These are phyloP conservation scores for Thelaira solivaga DNA, from an alignment of 2,888 invertebrate genomes.

Conservation along the genomic window DNA sequence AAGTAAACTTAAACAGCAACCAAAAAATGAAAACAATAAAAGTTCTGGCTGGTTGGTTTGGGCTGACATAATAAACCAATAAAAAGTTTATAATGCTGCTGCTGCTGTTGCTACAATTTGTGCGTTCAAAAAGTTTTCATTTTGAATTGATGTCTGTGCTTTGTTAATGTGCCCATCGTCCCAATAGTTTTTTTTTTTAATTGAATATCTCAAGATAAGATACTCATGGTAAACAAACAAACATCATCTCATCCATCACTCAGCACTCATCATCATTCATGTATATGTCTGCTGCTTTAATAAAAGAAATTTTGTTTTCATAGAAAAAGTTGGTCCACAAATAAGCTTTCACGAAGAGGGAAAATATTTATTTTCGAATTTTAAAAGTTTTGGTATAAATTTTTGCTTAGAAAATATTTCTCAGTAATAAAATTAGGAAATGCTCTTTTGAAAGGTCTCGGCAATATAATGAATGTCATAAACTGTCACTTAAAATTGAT, in stretches of 20 bases:
- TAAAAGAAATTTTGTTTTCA: too few species aligned
- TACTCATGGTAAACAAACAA: slow-evolving; percentile 16
- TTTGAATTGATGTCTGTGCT: slow-evolving; percentile 12
- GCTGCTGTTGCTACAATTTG: too few species aligned
- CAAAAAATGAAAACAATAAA: not conserved
- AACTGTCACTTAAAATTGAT: too few species aligned
- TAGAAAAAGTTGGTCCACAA: too few species aligned
- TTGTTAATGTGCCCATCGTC: not conserved
- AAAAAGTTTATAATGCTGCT: slow-evolving; percentile 30
- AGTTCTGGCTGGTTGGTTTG: not conserved
- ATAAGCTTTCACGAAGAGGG: too few species aligned
- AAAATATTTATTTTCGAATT: too few species aligned
- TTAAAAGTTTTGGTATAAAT: too few species aligned
- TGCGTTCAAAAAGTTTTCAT: not conserved
- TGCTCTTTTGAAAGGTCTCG: too few species aligned
- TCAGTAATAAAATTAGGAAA: too few species aligned
- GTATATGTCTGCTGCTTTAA: slow-evolving; percentile 6
- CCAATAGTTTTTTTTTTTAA: not conserved
- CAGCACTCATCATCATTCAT: slow-evolving; percentile 4
- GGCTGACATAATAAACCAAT: slow-evolving; percentile 49
- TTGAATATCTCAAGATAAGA: not conserved
- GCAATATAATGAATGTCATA: too few species aligned
- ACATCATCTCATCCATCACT: not conserved
- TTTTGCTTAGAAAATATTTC: too few species aligned
- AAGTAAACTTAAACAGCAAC: not conserved